Evolutionary conservation across 2,113 vertebrate species (phyloP).

Genomic region (Micromys minutus): DNA sequence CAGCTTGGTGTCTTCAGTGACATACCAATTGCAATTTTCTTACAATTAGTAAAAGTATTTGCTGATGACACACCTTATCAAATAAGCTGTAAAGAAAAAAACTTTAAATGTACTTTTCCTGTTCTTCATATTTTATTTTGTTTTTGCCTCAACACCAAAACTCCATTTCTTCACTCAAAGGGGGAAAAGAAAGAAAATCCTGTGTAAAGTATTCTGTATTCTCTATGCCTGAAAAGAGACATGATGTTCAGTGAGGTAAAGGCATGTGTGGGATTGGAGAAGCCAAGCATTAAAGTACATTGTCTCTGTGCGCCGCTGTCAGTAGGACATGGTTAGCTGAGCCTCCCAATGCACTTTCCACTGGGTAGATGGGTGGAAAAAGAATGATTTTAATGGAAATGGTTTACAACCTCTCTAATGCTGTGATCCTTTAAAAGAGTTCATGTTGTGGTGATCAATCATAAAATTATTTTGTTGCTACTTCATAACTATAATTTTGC

Average conservation of each 20-base stretch:
- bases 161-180: not conserved
- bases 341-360: not conserved
- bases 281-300: not conserved
- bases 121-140: conserved; percentile 10
- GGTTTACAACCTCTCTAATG: not conserved
- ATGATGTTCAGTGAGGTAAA: not conserved
- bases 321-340: not conserved
- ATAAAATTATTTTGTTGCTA: not conserved
- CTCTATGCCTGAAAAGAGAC: not conserved
- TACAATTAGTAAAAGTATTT: conserved; percentile 16
- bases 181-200: not conserved
- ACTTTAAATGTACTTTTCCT: not conserved
- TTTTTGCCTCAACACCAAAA: conserved; percentile 15
- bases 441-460: not conserved
- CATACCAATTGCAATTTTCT: conserved; percentile 15
- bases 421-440: not conserved
- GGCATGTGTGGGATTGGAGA: not conserved
- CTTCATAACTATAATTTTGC: not conserved
- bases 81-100: conserved; percentile 11
- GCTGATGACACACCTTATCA: conserved; percentile 16
- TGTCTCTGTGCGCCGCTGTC: not conserved
- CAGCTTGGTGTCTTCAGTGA: not conserved
- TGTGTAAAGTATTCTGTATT: not conserved
- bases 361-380: not conserved
- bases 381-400: not conserved